Base-by-base conservation (phyloP, 2,888 invertebrate genomes). In the Anagyrus pseudococci region DNA sequence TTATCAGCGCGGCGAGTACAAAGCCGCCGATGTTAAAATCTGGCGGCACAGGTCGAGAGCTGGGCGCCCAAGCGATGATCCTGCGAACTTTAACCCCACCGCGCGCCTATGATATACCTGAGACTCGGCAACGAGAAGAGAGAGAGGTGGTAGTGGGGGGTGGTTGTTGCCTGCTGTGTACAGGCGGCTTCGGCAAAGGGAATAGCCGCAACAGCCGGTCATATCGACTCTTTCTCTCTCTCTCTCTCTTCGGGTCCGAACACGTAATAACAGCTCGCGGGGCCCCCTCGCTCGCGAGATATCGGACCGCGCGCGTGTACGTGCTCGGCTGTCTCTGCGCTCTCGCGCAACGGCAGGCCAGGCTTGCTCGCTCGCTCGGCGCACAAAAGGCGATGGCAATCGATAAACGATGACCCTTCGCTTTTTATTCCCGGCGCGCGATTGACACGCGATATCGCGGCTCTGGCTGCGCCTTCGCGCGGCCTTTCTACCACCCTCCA, bases 381-480 rank as follows among this genome's bases (percentile, higher is more conserved):
- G 44, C 48, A 58, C 53, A 65, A 65, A 57, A 56, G 61, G 47
- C 66, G 62, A 67, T 64, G 64, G 61, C 67, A 57, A 67, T 67
- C 67, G 67, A 67, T 67, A 67, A 67, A 53, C 67, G 67, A 64
- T 62, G 67, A 67, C 61, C 63, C 64, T 58, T 64, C 49, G 64
- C 19, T 33, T 67, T 67, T 66, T 63, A 46, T 66, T 63, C 48
- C 52, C 48, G 37, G 15, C 29, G 44, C 41, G 47, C 67, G 67
- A 67, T 64, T 67, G 67, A 67, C 67, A 67, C 58, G 64, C 64
- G 67, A 67, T 67, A 67, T 53, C 61, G 56, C 43, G 57, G 43
- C 43, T 17, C 43, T n/a, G n/a, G n/a, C 43, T 8, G 4, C 17
- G 43, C 17, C 43, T 43, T 43, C 4, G 13, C 33, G 2, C 26